Conservation (phyloP, 2,113 vertebrate species). For the Oostethus manadensis region DNA sequence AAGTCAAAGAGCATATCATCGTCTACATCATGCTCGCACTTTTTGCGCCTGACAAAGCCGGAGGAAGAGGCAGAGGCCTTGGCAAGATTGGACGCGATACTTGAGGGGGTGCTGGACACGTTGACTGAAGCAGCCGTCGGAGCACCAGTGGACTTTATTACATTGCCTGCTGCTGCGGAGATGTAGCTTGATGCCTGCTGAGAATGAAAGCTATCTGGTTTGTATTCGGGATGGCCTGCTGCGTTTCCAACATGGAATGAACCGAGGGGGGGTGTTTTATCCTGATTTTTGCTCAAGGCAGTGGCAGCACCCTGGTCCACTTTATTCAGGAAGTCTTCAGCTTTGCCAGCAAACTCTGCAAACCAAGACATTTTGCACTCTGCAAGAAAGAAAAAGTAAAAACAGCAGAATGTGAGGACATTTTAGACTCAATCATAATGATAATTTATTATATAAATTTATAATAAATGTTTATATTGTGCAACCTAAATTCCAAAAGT, state of each 20-base stretch:
- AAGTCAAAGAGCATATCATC: constrained; percentile 96
- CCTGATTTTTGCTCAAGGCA: constrained; percentile 73
- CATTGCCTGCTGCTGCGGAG: constrained; percentile 85
- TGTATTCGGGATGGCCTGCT: constrained; percentile 46
- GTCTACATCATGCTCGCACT: constrained; percentile 80
- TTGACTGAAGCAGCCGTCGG: constrained; percentile 79
- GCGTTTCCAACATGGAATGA: constrained; percentile 50
- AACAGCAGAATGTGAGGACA: background rate
- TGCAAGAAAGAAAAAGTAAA: background rate
- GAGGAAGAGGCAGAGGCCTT: constrained; percentile 67
- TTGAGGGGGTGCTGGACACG: constrained; percentile 50
- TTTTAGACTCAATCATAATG: background rate
- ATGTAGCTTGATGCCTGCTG: constrained; percentile 72
- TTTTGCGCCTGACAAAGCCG: constrained; percentile 87
- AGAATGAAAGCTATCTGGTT: constrained; percentile 22
- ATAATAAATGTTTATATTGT: too few relatives aligned
- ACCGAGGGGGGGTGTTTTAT: constrained; percentile 46
- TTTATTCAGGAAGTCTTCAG: constrained; percentile 91
- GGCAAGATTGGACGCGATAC: constrained; percentile 14
- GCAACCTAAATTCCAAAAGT: background rate
- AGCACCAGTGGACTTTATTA: constrained; percentile 81
- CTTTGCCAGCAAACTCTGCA: constrained; percentile 87
- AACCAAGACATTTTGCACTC: constrained; percentile 89
- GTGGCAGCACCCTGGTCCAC: constrained; percentile 95
- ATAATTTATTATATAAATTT: background rate